Evolutionary conservation across 1,140 invertebrate species (phyloP).

Genomic region (Drosophila lowei): DNA sequence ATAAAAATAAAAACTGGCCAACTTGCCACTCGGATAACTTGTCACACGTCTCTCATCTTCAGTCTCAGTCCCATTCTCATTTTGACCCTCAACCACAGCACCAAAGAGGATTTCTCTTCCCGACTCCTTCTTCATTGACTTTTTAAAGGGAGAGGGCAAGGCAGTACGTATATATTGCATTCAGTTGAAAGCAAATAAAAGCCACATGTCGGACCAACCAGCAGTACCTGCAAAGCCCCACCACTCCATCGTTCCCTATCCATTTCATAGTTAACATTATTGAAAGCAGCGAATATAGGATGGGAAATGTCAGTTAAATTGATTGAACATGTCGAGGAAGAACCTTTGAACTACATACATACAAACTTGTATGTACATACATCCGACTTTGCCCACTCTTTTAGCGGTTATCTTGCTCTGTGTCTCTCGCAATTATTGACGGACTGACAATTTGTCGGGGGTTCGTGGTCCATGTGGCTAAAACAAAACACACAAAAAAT

Average conservation of each 20-base stretch:
- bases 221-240: no score
- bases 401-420: not conserved
- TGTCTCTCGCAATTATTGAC: constrained; percentile 27
- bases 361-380: not conserved
- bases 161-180: no score
- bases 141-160: not conserved
- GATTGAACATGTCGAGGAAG: constrained; percentile 56
- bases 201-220: no score
- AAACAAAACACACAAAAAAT: constrained; percentile 1
- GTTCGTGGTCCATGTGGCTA: constrained; percentile 17
- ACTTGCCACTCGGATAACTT: no score
- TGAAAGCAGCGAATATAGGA: constrained; percentile 13
- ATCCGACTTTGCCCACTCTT: not conserved
- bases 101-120: no score
- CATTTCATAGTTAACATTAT: constrained; percentile 37
- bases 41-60: no score
- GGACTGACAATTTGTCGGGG: constrained; percentile 7
- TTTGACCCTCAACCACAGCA: no score
- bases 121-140: not conserved
- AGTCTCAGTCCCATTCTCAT: no score
- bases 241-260: not conserved
- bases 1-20: no score
- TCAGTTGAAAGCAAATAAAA: no score
- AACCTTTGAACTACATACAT: constrained; percentile 20
- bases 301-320: constrained; percentile 46